phyloP scores from a whole-genome alignment of 2,797 vertebrate genomes.

The Acanthis flammea region DNA sequence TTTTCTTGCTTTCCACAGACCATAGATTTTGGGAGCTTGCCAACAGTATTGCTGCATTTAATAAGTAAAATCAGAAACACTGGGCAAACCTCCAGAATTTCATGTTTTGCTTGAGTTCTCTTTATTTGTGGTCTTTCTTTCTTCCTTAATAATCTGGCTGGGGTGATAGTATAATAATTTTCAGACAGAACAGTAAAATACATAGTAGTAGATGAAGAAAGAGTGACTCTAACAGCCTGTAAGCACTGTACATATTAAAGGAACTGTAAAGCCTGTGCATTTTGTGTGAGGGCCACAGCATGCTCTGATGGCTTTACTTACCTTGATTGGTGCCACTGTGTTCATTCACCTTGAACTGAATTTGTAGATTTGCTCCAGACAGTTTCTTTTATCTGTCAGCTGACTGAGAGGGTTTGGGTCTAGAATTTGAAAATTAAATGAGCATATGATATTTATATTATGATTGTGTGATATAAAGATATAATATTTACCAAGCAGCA shows the following conservation, averaged over 20 bases:
- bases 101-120: conserved; percentile 81
- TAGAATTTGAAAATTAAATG: background rate
- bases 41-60: conserved; percentile 86
- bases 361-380: background rate
- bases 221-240: background rate
- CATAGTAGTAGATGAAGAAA: conserved; percentile 3
- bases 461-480: background rate
- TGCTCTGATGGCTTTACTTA: background rate
- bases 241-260: background rate
- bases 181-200: conserved; percentile 54
- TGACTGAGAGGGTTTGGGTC: background rate
- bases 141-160: conserved; percentile 62
- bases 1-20: conserved; percentile 66
- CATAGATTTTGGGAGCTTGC: conserved; percentile 80
- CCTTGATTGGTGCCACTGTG: background rate
- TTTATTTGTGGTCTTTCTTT: conserved; percentile 79
- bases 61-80: conserved; percentile 88
- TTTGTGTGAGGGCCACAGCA: background rate
- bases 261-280: background rate
- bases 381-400: background rate
- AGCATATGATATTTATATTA: background rate
- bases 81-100: conserved; percentile 84
- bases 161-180: conserved; percentile 60
- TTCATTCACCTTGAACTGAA: background rate
- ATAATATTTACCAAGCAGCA: background rate